Evolutionary conservation across 2,888 invertebrate species (phyloP).

Genomic region (Pegoplata infirma): DNA sequence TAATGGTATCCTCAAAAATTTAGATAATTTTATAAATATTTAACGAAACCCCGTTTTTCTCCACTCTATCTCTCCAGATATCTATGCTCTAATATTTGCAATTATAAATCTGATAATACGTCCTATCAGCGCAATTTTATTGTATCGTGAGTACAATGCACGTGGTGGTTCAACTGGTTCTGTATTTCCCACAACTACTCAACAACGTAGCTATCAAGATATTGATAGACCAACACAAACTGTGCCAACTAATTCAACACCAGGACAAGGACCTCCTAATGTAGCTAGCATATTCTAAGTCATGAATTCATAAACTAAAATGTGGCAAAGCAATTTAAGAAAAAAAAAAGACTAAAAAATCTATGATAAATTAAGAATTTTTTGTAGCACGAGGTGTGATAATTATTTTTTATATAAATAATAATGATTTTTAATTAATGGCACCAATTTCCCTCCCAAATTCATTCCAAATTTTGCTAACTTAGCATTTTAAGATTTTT

Average conservation of each 20-base stretch:
- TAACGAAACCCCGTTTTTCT: neutral
- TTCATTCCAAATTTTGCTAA: too few species aligned
- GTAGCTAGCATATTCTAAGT: slow-evolving; percentile 77
- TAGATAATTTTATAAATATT: neutral
- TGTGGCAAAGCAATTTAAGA: neutral
- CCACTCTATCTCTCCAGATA: too few species aligned
- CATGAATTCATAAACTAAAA: neutral
- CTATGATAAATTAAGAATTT: neutral
- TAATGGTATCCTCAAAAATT: slow-evolving; percentile 34
- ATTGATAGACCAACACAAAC: slow-evolving; percentile 77
- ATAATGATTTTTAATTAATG: too few species aligned
- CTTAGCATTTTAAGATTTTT: too few species aligned
- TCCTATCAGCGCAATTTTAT: slow-evolving; percentile 74
- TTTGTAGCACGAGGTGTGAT: too few species aligned
- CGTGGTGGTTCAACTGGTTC: slow-evolving; percentile 75
- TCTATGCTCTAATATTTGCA: slow-evolving; percentile 76
- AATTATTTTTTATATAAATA: too few species aligned
- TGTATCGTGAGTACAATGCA: slow-evolving; percentile 76
- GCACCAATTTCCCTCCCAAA: too few species aligned
- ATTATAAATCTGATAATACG: slow-evolving; percentile 76
- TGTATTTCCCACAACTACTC: slow-evolving; percentile 73
- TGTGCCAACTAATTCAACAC: slow-evolving; percentile 74
- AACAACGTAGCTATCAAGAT: slow-evolving; percentile 77
- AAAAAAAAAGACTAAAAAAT: neutral
- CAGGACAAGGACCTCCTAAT: slow-evolving; percentile 71